A percentile compares a stretch with the other conserved stretches of the same genome.
phyloP scores from a whole-genome alignment of 2,888 invertebrate genomes.

The Drosophila kanekoi region DNA sequence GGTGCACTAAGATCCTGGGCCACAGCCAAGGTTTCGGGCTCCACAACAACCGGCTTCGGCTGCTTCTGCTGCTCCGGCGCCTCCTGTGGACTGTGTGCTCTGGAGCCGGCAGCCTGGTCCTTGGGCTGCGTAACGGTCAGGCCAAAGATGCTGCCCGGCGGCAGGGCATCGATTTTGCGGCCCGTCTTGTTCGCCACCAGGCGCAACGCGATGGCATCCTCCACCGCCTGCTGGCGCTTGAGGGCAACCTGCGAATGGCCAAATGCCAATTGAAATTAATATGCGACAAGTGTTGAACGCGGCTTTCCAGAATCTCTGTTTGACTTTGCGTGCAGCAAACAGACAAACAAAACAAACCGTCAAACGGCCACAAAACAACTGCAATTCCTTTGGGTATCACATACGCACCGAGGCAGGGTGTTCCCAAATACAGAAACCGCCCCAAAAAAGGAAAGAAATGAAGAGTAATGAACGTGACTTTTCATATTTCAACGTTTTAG shows the following conservation, averaged over 20 bases:
- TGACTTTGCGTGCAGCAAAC: constrained; percentile 54
- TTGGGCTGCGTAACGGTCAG: constrained; percentile 93
- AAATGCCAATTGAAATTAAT: constrained; percentile 78
- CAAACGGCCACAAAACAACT: constrained; percentile 26
- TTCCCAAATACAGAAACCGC: constrained; percentile 23
- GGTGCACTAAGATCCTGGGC: constrained; percentile 67
- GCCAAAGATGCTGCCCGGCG: constrained; percentile 96
- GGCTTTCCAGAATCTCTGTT: constrained; percentile 51
- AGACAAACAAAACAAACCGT: constrained; percentile 27
- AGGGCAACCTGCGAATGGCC: constrained; percentile 91
- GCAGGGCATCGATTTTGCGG: constrained; percentile 89
- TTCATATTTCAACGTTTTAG: not conserved
- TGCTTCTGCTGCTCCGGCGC: not conserved
- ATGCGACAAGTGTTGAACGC: constrained; percentile 72
- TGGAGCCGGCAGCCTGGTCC: constrained; percentile 80
- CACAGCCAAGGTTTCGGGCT: constrained; percentile 37
- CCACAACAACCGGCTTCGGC: constrained; percentile 2
- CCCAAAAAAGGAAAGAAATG: not conserved
- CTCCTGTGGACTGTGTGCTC: not conserved
- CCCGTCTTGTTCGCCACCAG: constrained; percentile 94
- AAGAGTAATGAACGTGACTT: not conserved
- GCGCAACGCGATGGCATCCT: constrained; percentile 97
- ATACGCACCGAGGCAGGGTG: not conserved
- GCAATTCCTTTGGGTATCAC: constrained; percentile 63
- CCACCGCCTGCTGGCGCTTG: constrained; percentile 98